Base-by-base conservation (phyloP, 2,797 vertebrate species). In the Hydrolagus colliei region DNA sequence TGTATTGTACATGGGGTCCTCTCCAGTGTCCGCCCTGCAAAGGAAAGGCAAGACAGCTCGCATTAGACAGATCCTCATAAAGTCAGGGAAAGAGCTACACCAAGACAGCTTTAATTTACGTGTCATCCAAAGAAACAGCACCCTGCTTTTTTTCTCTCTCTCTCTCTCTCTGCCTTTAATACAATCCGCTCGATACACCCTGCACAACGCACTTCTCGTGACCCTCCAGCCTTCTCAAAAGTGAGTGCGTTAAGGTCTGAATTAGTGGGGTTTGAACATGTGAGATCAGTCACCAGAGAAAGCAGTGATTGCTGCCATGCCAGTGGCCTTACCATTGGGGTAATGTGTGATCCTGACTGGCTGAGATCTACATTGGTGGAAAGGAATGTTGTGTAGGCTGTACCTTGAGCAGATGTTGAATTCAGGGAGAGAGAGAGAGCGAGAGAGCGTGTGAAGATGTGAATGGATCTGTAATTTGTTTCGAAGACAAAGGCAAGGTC, bases 11-110 rank as follows among this genome's bases (percentile, higher is more conserved):
- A 94, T 95, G 93, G 95, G 93, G 94, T 92, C 95, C 94, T 95
- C 93, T 95, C 97, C 94, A 96, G 91, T 93, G 93, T 93, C 93
- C 92, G 94, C 93, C 94, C 93, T 95, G 92, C 92, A 95, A 95
- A 89, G 89, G 90, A 90, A 52, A 84, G 88, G 88, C 74, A 88
- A 86, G 76, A 87, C 87, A 79, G 75, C 86, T 86, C 80, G 86
- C 88, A 87, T 79, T 74, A 75, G 22, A 86, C 72, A 85, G 87
- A 27, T 75, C 85, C 87, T 87, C 67, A 89, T 61, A 86, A 2
- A 86, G 61, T 77, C 76, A 73, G 71, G 1, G 0, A 77, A 88
- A 92, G 89, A 91, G 87, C 90, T 22, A 88, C 86, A 88, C 87
- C 88, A 88, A 93, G 93, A 92, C 91, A 93, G 90, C 90, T 91